Evolutionary conservation across 1,140 invertebrate genomes (phyloP).

Genomic region (Pemphigus obesinymphae): DNA sequence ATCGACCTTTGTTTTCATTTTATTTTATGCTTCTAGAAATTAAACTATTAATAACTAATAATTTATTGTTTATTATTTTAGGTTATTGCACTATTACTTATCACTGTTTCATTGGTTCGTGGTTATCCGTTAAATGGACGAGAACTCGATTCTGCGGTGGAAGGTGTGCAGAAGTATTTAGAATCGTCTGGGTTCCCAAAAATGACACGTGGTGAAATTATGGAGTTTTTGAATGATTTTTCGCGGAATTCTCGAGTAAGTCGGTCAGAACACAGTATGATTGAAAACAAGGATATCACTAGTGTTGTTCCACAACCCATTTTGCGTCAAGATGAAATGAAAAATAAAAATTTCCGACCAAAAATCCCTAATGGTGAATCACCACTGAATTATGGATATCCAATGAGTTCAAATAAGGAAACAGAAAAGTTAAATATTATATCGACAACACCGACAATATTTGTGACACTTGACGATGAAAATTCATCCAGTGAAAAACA

Average conservation of each 20-base stretch:
- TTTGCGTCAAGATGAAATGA: neutral
- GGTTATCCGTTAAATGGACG: neutral
- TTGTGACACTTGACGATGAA: neutral
- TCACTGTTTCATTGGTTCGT: neutral
- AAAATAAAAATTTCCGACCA: neutral
- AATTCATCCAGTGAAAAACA: neutral
- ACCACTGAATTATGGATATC: conserved; percentile 13
- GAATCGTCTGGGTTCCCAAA: conserved; percentile 29
- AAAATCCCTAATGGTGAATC: neutral
- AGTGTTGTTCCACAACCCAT: neutral
- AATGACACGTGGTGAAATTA: conserved; percentile 16
- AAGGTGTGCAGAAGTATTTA: conserved; percentile 16
- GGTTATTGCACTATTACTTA: neutral
- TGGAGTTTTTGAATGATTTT: conserved; percentile 20
- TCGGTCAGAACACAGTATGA: neutral
- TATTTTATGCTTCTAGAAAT: neutral
- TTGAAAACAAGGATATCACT: neutral
- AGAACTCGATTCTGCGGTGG: conserved; percentile 23
- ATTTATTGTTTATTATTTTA: neutral
- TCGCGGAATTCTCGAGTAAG: neutral
- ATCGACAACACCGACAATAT: neutral
- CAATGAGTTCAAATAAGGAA: neutral
- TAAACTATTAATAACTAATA: neutral
- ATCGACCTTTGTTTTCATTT: neutral
- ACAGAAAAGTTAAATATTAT: neutral